Evolutionary conservation across 2,113 vertebrate species (phyloP), one percentile per base, ranked within the genome.

Genomic region (Semnornis frantzii): DNA sequence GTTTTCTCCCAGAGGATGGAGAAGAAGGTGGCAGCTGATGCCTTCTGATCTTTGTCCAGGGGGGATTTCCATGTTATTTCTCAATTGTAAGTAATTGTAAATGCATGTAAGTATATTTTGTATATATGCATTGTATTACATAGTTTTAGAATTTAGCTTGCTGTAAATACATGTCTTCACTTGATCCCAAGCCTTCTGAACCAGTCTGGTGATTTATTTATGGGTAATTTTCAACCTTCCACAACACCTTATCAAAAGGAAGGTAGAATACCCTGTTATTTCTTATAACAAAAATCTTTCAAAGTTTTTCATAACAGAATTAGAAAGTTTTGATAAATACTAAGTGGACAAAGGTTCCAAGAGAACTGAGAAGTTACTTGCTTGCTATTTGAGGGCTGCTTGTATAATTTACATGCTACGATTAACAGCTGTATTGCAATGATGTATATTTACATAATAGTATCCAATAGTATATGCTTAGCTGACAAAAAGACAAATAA

Each of bases 401-500:
- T 77, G 31, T 88, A 52, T 68, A 86, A 86, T 86, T 90, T 77
- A 64, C 59, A 78, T 81, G 69, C 44, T 92, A 78, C 37, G 11
- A 39, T 93, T 82, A 81, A 34, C 12, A 3, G 42, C 20, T 91
- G 57, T 34, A 48, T 44, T 78, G 33, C 24, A 72, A n/a, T 78
- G 85, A 64, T 92, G 60, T 39, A 34, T 76, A 94, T 86, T 92
- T 96, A 75, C 73, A 90, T 87, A 77, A 85, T 55, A 88, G 39
- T 62, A 75, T 82, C 92, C 44, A 2, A 62, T 72, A 86, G 34
- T 20, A 28, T 78, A 75, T 0, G 1, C 59, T 92, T 72, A 90
- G 30, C 59, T 89, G 77, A 90, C 90, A 95, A 73, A 95, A 93
- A 94, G 81, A 94, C 81, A 93, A 94, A 96, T 92, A 39, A 42